phyloP scores from a whole-genome alignment of 2,797 vertebrate species.

The Labeo calbasu region DNA sequence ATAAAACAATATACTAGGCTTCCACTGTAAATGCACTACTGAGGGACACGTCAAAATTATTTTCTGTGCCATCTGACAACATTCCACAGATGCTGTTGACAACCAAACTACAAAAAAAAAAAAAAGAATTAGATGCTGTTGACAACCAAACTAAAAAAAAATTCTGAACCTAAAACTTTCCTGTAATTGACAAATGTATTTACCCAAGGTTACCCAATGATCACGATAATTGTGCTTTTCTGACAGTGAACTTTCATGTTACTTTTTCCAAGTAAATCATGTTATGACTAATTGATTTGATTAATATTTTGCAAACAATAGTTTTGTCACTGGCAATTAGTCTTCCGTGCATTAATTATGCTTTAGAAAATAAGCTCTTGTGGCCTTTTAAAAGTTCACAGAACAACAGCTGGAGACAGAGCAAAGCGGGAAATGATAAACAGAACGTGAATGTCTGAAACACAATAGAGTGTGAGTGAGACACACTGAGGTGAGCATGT shows the following conservation, averaged over 20 bases:
- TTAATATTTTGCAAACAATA: conserved; percentile 24
- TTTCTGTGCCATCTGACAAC: not conserved
- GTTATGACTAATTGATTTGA: conserved; percentile 14
- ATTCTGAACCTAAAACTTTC: not conserved
- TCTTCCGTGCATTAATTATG: conserved; percentile 22
- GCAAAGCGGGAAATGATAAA: conserved; percentile 5
- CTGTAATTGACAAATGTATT: not conserved
- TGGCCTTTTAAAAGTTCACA: conserved; percentile 35
- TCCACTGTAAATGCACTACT: not conserved
- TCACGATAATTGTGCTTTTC: not conserved
- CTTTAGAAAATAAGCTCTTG: conserved; percentile 13
- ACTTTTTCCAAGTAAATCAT: not conserved
- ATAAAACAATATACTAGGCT: not conserved
- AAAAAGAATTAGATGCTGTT: not conserved
- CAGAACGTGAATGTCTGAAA: conserved; percentile 26
- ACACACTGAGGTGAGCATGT: not conserved
- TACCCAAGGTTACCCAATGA: not conserved
- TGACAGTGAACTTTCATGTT: not conserved
- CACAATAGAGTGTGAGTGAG: not conserved
- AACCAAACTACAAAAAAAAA: not conserved
- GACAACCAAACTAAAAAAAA: not conserved
- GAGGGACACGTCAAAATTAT: not conserved
- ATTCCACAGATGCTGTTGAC: not conserved
- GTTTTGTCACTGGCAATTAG: not conserved
- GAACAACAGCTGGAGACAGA: conserved; percentile 14